Base-by-base conservation (phyloP, 2,797 vertebrate genomes). In the Echeneis naucrates region DNA sequence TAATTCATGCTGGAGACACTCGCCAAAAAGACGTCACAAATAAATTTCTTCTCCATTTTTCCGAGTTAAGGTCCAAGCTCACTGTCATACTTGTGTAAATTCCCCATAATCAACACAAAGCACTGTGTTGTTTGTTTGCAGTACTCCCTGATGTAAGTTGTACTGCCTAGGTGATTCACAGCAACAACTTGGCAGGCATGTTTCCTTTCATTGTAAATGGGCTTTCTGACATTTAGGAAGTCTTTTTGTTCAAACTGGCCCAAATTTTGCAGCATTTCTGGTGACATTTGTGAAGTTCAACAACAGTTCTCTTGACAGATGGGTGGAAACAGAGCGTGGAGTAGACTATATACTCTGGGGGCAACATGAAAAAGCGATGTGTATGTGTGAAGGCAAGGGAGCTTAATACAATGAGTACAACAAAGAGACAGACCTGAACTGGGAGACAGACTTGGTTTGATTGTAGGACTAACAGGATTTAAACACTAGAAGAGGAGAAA, bases 231-330 rank as follows among this genome's bases (percentile, higher is more conserved):
- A 79, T 75, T 82, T 63, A 56, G 3, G 1, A 17, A n/a, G 19
- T 23, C 0, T 2, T 68, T 55, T 16, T 10, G 13, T 73, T 71
- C 51, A 50, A 78, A 48, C 48, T 48, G 51, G 9, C 8, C 26
- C 12, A 8, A 61, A 42, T 30, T 40, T 40, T 7, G 5, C 2
- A 42, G 0, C 9, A 4, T 70, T 51, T 40, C 56, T 59, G 19
- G 32, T 52, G 77, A 76, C 32, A 74, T 78, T 80, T 83, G 32
- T 27, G 63, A 87, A 86, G 84, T 87, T 89, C 75, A 84, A 38
- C 40, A 11, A 19, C 66, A 78, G 80, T 59, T 53, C 76, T 76
- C 71, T 2, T 8, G 78, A 74, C 81, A 61, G 75, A 71, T 76
- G 78, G 88, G 72, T 81, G 83, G 72, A 88, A 87, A 77, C 64